Evolutionary conservation across 1,140 invertebrate species (phyloP).

Genomic region (Elymnias hypermnestra): DNA sequence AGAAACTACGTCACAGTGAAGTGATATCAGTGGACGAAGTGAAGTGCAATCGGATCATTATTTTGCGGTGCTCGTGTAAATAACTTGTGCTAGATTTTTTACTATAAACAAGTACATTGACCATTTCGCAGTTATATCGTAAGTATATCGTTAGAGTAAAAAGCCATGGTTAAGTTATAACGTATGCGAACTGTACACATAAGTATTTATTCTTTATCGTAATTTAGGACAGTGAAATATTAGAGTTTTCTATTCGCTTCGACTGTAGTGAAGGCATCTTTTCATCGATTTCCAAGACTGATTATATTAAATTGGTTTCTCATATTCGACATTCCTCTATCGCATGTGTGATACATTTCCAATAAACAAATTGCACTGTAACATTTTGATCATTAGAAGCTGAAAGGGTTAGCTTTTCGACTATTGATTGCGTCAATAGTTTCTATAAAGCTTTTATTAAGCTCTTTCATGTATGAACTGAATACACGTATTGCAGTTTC

Average conservation of each 20-base stretch:
- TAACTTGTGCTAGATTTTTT: constrained; percentile 73
- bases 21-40: constrained; percentile 50
- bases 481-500: constrained; percentile 25
- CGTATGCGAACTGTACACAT: constrained; percentile 36
- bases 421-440: constrained; percentile 63
- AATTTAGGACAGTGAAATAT: constrained; percentile 37
- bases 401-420: constrained; percentile 51
- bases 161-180: constrained; percentile 33
- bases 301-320: constrained; percentile 63
- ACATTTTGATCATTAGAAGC: constrained; percentile 28
- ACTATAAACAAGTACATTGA: constrained; percentile 63
- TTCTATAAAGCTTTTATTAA: constrained; percentile 39
- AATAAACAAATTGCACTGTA: constrained; percentile 12
- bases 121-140: constrained; percentile 48
- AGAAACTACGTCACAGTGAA: constrained; percentile 47
- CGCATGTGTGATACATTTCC: constrained; percentile 17
- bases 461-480: constrained; percentile 26
- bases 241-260: constrained; percentile 40
- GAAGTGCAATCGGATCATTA: constrained; percentile 50
- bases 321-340: constrained; percentile 44
- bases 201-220: constrained; percentile 69
- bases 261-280: constrained; percentile 37
- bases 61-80: constrained; percentile 72
- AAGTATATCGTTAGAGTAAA: constrained; percentile 42
- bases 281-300: constrained; percentile 65